These are phyloP conservation scores for Neoarius graeffei DNA, from an alignment of 2,113 vertebrate species.

Conservation along the genomic window DNA sequence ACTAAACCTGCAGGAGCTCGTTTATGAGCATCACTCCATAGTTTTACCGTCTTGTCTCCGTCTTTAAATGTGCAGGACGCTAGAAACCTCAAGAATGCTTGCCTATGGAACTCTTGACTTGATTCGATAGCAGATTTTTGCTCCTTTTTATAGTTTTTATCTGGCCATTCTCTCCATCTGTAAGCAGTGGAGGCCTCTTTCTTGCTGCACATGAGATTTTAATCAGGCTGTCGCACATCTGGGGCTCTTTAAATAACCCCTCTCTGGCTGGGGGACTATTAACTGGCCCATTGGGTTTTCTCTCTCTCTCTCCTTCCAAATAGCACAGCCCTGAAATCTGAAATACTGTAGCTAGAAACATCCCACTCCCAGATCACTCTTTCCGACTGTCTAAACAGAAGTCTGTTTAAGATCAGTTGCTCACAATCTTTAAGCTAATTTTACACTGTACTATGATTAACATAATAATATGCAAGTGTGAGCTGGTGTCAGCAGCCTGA, in stretches of 20 bases:
- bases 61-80: not conserved
- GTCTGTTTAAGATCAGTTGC: not conserved
- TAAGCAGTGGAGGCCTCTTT: conserved; percentile 10
- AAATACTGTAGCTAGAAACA: conserved; percentile 8
- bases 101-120: not conserved
- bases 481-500: conserved; percentile 5
- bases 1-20: conserved; percentile 17
- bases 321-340: not conserved
- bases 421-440: not conserved
- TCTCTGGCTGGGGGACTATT: conserved; percentile 47
- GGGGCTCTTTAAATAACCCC: conserved; percentile 38
- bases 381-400: not conserved
- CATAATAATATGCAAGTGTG: not conserved
- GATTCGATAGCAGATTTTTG: not conserved
- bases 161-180: conserved; percentile 5
- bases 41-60: not conserved
- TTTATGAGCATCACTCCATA: not conserved
- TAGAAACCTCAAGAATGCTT: not conserved
- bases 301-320: conserved; percentile 3
- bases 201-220: conserved; percentile 35
- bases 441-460: not conserved
- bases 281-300: conserved; percentile 44
- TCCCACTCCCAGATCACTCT: not conserved
- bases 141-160: not conserved
- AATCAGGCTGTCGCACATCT: conserved; percentile 32